Evolutionary conservation across 2,888 invertebrate species (phyloP).

Genomic region (Drosophila melanosoma): DNA sequence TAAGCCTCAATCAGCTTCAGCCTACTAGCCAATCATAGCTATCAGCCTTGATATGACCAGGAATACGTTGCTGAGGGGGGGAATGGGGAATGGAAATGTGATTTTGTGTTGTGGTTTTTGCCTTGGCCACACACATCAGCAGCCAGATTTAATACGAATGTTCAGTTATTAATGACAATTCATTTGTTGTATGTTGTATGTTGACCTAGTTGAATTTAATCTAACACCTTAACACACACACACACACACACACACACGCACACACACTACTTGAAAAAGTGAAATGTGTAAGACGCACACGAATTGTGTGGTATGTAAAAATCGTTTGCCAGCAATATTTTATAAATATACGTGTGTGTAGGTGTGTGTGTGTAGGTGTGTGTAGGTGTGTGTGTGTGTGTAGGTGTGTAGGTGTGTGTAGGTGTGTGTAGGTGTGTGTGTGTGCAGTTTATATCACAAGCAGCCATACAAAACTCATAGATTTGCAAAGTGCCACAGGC

Average conservation of each 20-base stretch:
- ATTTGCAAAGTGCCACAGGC: slow-evolving; percentile 59
- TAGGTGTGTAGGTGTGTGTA: slow-evolving; percentile 1
- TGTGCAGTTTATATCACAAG: slow-evolving; percentile 23
- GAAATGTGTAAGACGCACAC: slow-evolving; percentile 28
- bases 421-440: slow-evolving; percentile 11
- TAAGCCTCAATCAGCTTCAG: slow-evolving; percentile 43
- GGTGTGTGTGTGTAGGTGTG: not conserved
- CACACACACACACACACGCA: not conserved
- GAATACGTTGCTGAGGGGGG: not conserved
- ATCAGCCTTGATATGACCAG: not conserved
- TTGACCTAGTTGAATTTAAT: slow-evolving; percentile 70
- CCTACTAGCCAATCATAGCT: not conserved
- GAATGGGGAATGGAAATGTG: not conserved
- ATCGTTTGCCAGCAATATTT: slow-evolving; percentile 72
- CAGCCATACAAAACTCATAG: slow-evolving; percentile 56
- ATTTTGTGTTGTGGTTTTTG: not conserved
- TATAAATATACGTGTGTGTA: slow-evolving; percentile 47
- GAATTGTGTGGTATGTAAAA: slow-evolving; percentile 70
- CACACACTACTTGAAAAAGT: slow-evolving; percentile 41
- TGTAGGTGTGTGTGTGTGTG: slow-evolving; percentile 18
- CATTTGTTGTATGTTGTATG: slow-evolving; percentile 56
- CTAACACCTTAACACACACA: slow-evolving; percentile 33
- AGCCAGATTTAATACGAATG: slow-evolving; percentile 61
- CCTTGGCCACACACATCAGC: slow-evolving; percentile 11
- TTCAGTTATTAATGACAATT: slow-evolving; percentile 72